Evolutionary conservation across 2,113 vertebrate genomes (phyloP), one percentile per base, ranked within the genome.

Genomic region (Glareola pratincola): DNA sequence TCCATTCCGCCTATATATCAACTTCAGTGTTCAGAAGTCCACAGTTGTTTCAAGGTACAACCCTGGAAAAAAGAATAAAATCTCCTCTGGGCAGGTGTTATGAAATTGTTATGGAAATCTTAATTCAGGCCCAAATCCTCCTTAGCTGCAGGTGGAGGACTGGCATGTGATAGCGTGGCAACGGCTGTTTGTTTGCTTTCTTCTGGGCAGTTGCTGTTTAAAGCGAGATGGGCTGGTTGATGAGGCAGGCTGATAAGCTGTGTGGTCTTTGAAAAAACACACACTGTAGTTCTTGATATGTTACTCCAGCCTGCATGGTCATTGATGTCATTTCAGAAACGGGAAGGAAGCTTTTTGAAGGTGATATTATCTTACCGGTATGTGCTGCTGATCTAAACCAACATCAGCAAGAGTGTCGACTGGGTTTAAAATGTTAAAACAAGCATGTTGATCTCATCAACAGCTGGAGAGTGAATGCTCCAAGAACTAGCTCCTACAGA

Each of bases 271-370:
- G 47, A 14, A 43, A 91, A 88, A 81, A n/a, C 16, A 32, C 9
- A 13, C 27, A 13, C 8, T 82, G 20, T 18, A 53, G n/a, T 39
- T 50, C 36, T 45, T 64, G 51, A 32, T 63, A 22, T 3, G 16
- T 60, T 59, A 32, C 36, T 39, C 4, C 66, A 62, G 8, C 21
- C 34, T 56, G 85, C 67, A 51, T 81, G 7, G 3, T 30, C 91
- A 14, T 32, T 73, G 68, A 43, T 92, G 51, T 67, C 32, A 39
- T 18, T 63, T 89, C 64, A 99, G 98, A 97, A 94, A 97, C 96
- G 74, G 97, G 98, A 64, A 95, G 94, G 72, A 85, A 98, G 47
- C 94, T 99, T 68, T 97, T 98, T 84, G 96, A 99, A 96, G 98
- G 98, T 5, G 99, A 98, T 92, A 98, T 99, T 74, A 84, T 98